Evolutionary conservation across 2,113 vertebrate genomes (phyloP).

Genomic region (Siniperca chuatsi): DNA sequence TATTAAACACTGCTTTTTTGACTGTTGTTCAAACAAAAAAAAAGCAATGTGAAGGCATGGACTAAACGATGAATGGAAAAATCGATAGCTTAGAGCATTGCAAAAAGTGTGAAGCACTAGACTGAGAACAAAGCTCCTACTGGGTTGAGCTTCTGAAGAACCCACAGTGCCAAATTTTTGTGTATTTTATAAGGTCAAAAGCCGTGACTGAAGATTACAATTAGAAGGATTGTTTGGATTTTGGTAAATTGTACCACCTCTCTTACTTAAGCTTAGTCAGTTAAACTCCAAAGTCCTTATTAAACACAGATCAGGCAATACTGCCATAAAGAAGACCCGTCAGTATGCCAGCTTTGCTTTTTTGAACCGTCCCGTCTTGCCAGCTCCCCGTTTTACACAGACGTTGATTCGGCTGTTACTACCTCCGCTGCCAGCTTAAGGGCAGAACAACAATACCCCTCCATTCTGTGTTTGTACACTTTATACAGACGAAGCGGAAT

Average conservation of each 20-base stretch:
- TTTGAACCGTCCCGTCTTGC: too few species aligned
- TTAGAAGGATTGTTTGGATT: background rate
- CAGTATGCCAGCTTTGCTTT: too few species aligned
- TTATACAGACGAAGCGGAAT: too few species aligned
- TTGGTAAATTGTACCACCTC: background rate
- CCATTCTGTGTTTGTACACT: too few species aligned
- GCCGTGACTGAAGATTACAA: background rate
- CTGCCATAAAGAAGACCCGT: too few species aligned
- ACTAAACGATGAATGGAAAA: background rate
- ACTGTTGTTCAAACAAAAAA: background rate
- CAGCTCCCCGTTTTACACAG: too few species aligned
- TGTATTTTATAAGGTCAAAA: slow-evolving; percentile 2
- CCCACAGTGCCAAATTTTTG: background rate
- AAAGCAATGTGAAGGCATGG: background rate
- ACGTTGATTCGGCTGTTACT: too few species aligned
- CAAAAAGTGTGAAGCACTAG: background rate
- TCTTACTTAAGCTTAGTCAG: background rate
- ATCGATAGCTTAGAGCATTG: background rate
- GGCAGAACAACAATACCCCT: too few species aligned
- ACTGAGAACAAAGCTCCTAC: background rate
- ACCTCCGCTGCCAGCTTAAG: too few species aligned
- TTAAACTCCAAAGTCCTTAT: background rate
- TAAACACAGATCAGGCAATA: too few species aligned
- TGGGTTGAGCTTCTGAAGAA: background rate
- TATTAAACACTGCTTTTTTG: too few species aligned